Base-by-base conservation (phyloP, 2,113 vertebrate species). In the Oreochromis aureus region DNA sequence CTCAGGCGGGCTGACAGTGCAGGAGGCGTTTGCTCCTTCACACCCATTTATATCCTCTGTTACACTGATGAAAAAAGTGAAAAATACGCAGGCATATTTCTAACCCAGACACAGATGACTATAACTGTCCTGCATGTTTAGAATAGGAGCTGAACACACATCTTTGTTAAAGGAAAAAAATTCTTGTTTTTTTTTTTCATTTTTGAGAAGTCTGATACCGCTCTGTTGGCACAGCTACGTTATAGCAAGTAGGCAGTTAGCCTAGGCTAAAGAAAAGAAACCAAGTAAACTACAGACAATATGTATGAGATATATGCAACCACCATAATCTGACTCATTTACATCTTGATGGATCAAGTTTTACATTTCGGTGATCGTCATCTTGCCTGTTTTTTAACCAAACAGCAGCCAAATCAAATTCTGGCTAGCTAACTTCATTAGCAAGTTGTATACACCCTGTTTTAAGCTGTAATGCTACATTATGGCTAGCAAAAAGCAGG, bases 1-100 rank as follows among this genome's bases (percentile, higher is more conserved):
- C 91, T 91, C 6, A 61, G 78, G 58, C 87, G 27, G 85, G 80
- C 89, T 88, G 93, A 90, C 91, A 85, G 61, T 5, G 30, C 85
- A 85, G 73, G 44, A 91, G 86, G 84, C 48, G 13, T 34, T 82
- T 4, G 41, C 83, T 76, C 7, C 55, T 53, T 44, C 66, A 39
- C 80, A 6, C 30, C 12, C 85, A 66, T 91, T 87, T 51, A 82
- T 84, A 82, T 85, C 58, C 53, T 32, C 32, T 6, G 30, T 41
- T 55, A 11, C 27, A 22, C 18, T 63, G 51, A 58, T 53, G 55
- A 39, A 41, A 44, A 59, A 81, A 46, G 18, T 44, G 16, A 59
- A 61, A 39, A 61, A 32, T 32, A 59, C 3, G 24, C 30, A 8
- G 41, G 51, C 24, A 46, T 48, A n/a, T 46, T 76, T 76, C 46